Base-by-base conservation (phyloP, 2,888 invertebrate genomes). In the Choristoneura rosaceana region DNA sequence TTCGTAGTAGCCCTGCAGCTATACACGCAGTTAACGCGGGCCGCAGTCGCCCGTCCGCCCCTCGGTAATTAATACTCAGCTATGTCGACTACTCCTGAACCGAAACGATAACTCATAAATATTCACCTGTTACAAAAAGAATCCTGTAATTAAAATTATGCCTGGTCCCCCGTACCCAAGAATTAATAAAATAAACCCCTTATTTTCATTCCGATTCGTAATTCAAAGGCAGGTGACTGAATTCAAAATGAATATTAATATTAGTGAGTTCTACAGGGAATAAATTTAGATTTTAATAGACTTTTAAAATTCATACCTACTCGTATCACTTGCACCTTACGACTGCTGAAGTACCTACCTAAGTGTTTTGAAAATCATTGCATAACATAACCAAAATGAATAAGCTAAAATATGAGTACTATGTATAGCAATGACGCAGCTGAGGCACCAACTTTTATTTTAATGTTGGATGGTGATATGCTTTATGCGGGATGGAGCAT, bases 401-500 rank as follows among this genome's bases (percentile, higher is more conserved):
- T 2, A 17, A 61, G 3, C 8, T 17, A 41, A 33, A n/a, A 60
- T 38, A 38, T 25, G 38, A 7, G 38, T 38, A 5, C 38, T 38
- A 2, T n/a, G n/a, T n/a, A 38, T 38, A 38, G 38, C 38, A 43
- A 52, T 62, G 34, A 52, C 12, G 70, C 76, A 69, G 67, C 71
- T 43, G 70, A 58, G 5, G 45, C 55, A 71, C 62, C 74, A 73
- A 73, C 75, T 78, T 76, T 71, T 69, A 70, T 67, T 75, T 67
- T 63, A 59, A 76, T 73, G 34, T 50, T 63, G 76, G 69, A 58
- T 75, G 70, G 71, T 59, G 67, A 63, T 74, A 70, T 59, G 70
- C 70, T 41, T 65, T 41, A 66, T 58, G 73, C 60, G 74, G 75
- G 76, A 78, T 78, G 75, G 69, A 70, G 77, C 80, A 80, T 79